Conservation (phyloP, 2,797 vertebrate species). For the Eospalax fontanierii region DNA sequence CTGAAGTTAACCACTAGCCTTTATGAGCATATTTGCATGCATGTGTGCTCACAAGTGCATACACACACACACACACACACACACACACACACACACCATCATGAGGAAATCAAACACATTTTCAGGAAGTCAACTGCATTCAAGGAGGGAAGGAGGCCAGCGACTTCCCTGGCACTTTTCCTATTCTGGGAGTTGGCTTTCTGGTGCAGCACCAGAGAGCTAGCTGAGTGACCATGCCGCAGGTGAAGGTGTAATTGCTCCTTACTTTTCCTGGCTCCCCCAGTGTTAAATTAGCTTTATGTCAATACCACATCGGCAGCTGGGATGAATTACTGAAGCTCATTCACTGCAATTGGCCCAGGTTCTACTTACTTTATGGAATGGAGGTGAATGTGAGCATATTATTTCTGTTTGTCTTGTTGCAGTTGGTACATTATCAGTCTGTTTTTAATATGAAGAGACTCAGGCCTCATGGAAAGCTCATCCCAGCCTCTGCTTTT, state of each 20-base stretch:
- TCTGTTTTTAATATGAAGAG: conserved; percentile 67
- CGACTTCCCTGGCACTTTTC: neutral
- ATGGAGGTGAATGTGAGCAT: conserved; percentile 73
- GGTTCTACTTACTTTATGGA: conserved; percentile 70
- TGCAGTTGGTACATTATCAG: conserved; percentile 72
- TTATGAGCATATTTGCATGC: neutral
- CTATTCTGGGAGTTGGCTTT: conserved; percentile 52
- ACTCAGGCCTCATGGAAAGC: conserved; percentile 8
- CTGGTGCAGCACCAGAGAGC: neutral
- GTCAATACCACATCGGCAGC: conserved; percentile 77
- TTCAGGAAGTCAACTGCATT: conserved; percentile 59
- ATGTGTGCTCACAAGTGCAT: neutral
- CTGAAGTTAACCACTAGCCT: neutral
- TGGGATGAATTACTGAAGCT: conserved; percentile 83
- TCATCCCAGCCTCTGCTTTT: conserved; percentile 53
- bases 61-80: too few species aligned
- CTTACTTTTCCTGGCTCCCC: conserved; percentile 43
- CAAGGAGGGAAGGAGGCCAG: neutral
- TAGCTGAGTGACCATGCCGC: conserved; percentile 28
- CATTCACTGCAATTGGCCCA: conserved; percentile 70
- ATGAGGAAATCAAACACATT: conserved; percentile 41
- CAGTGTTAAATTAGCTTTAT: conserved; percentile 81
- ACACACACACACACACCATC: neutral
- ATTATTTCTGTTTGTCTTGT: conserved; percentile 77
- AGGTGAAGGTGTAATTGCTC: conserved; percentile 71